Evolutionary conservation across 2,888 invertebrate species (phyloP), one percentile per base, ranked within the genome.

Genomic region (Heliconius aoede): DNA sequence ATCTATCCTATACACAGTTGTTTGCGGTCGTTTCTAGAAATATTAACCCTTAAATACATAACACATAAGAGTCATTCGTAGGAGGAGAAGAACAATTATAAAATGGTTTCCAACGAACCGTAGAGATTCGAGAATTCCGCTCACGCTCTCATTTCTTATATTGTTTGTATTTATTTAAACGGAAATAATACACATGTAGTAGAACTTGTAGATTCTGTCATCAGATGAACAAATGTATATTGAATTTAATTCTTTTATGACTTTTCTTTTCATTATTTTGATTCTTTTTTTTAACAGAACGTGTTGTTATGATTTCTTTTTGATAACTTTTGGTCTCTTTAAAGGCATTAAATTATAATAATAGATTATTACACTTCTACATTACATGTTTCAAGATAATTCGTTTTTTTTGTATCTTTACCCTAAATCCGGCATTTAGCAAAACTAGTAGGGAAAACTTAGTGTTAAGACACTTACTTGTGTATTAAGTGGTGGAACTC

Each of bases 81-180:
- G 26, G 28, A 28, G 9, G 9, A 51, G 8, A 9, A 40, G 4
- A 21, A 60, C 46, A n/a, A 61, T 9, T 55, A 21, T 40, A n/a
- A 61, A 68, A 61, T 67, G 28, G 28, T 46, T 26, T 13, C 3
- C 32, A 58, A 67, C 26, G 36, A 32, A 40, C 46, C 24, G 65
- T 67, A 40, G 28, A 60, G 46, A 28, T 73, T 51, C 60, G 46
- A 61, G 30, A 46, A 61, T 68, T 69, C 69, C 32, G 21, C 58
- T 65, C 55, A 58, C 55, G 58, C 9, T 32, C 32, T 32, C 9
- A 32, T 32, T 71, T 58, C 71, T 58, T 58, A 28, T 28, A 28
- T 68, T 68, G 46, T 68, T 28, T 46, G 46, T 68, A 68, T 46
- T 67, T 46, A 62, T 62, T 67, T 68, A 51, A 51, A 68, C 21